A percentile compares a stretch with the other conserved stretches of the same genome.
Conservation (phyloP, 2,113 vertebrate species). For the Nymphicus hollandicus region DNA sequence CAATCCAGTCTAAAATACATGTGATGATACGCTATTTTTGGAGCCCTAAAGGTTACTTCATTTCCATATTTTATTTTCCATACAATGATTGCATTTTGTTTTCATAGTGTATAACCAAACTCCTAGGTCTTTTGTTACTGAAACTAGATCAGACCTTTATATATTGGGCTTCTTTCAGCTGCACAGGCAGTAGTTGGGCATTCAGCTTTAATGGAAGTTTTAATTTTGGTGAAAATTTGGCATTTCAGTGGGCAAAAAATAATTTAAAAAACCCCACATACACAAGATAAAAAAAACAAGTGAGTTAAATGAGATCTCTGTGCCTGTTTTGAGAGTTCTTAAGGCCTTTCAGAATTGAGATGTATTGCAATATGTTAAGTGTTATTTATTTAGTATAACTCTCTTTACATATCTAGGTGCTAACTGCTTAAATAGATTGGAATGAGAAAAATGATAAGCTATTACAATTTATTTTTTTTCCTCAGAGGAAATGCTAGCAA, state of each 20-base stretch:
- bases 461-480: background rate
- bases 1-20: background rate
- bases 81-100: background rate
- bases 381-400: background rate
- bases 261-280: rapidly evolving
- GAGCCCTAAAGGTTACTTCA: background rate
- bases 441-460: background rate
- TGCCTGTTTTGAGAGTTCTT: background rate
- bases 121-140: background rate
- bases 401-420: background rate
- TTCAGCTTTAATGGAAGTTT: background rate
- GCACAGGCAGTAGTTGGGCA: background rate
- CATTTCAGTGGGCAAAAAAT: background rate
- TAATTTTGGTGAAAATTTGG: background rate
- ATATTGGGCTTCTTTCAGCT: background rate
- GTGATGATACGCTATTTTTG: background rate
- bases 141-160: background rate
- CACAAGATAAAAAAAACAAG: background rate
- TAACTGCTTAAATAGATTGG: background rate
- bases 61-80: background rate
- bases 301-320: background rate
- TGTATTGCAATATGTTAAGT: background rate
- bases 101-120: background rate
- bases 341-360: background rate
- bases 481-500: conserved; percentile 93